These are phyloP conservation scores for Cinclus cinclus DNA, from an alignment of 2,113 vertebrate genomes.

Conservation along the genomic window DNA sequence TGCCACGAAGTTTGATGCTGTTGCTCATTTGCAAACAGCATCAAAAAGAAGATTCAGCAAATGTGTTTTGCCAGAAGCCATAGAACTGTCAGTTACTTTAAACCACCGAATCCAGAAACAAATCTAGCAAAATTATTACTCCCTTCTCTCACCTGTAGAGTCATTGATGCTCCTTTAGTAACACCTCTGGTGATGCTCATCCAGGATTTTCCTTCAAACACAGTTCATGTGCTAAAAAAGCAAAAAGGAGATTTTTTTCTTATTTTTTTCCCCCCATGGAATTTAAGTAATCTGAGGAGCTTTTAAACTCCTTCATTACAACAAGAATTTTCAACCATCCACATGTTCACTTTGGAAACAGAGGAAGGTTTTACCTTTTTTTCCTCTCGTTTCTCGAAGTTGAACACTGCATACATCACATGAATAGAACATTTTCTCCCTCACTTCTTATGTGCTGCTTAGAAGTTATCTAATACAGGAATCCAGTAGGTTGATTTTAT, in stretches of 20 bases:
- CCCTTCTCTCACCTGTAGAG: neutral
- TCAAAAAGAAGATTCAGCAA: slow-evolving; percentile 8
- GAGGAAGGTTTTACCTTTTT: neutral
- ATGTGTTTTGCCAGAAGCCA: neutral
- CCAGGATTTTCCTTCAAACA: neutral
- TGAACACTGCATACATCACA: neutral
- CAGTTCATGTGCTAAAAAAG: neutral
- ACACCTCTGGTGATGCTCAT: neutral
- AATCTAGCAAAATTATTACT: neutral
- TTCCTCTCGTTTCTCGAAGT: neutral
- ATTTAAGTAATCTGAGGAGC: neutral
- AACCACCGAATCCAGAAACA: neutral
- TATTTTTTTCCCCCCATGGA: neutral
- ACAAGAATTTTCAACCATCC: neutral
- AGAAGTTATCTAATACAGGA: neutral
- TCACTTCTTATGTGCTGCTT: neutral
- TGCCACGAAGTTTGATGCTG: neutral
- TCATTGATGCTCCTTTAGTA: neutral
- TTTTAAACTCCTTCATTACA: neutral
- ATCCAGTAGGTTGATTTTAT: neutral
- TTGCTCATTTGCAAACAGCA: neutral
- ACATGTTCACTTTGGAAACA: neutral
- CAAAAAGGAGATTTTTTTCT: neutral
- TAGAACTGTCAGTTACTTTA: neutral
- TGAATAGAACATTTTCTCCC: neutral